phyloP scores from a whole-genome alignment of 2,888 invertebrate genomes.

The Theretra japonica region DNA sequence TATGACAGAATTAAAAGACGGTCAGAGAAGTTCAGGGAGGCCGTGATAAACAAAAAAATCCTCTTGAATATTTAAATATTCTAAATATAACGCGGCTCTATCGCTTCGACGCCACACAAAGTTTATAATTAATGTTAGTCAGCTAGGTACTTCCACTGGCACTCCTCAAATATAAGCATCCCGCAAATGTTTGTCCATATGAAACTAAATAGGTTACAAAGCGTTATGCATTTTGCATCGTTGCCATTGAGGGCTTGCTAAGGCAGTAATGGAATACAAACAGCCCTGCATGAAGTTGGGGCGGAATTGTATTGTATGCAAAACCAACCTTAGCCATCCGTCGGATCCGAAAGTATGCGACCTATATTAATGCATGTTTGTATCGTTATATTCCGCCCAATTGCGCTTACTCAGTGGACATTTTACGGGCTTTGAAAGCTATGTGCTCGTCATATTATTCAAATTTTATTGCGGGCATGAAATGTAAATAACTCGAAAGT shows the following conservation, averaged over 20 bases:
- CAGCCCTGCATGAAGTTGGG: conserved; percentile 1
- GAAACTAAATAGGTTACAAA: conserved; percentile 1
- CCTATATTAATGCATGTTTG: background rate
- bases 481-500: background rate
- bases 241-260: background rate
- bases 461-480: background rate
- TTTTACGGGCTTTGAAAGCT: background rate
- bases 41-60: background rate
- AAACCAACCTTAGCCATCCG: background rate
- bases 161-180: conserved; percentile 9
- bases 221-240: background rate
- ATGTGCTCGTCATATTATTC: background rate
- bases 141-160: background rate
- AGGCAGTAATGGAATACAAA: background rate
- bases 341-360: background rate
- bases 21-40: background rate
- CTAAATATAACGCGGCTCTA: background rate
- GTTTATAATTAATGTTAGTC: conserved; percentile 4
- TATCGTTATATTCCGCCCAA: background rate
- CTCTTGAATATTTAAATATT: conserved; percentile 1
- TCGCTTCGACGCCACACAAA: background rate
- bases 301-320: background rate
- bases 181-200: background rate
- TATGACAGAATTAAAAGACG: background rate
- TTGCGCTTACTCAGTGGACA: background rate